phyloP scores from a whole-genome alignment of 2,113 vertebrate species.

The Rallus limicola region DNA sequence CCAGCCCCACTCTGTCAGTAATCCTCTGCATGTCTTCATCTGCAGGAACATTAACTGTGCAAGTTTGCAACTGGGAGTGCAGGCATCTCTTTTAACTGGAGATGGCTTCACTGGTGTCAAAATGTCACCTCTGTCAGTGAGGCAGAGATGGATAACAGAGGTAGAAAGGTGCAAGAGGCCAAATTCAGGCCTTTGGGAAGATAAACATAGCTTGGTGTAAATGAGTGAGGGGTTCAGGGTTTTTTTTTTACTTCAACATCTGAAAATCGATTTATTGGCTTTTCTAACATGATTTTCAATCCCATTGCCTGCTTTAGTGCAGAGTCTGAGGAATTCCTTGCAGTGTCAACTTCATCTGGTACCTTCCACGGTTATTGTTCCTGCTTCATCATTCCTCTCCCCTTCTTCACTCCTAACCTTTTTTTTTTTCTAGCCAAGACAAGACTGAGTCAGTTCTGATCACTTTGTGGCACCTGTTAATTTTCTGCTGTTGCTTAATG shows the following conservation, averaged over 20 bases:
- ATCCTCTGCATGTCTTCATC: neutral
- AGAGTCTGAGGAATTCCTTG: neutral
- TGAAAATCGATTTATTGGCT: neutral
- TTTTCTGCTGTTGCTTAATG: conserved; percentile 36
- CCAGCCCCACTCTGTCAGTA: neutral
- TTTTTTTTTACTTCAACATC: neutral
- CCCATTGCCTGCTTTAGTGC: neutral
- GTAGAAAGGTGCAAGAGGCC: neutral
- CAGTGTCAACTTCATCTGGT: neutral
- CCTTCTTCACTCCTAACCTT: neutral
- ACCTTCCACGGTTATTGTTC: neutral
- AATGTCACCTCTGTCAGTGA: neutral
- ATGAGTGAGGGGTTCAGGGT: neutral
- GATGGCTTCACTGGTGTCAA: neutral
- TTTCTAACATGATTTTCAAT: neutral
- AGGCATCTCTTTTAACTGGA: neutral
- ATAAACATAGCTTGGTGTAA: neutral
- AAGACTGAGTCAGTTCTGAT: neutral
- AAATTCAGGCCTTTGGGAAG: neutral
- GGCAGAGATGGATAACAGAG: neutral
- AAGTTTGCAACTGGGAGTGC: neutral
- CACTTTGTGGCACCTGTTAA: neutral
- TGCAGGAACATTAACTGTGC: neutral
- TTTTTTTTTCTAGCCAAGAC: neutral
- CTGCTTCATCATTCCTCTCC: neutral